Percentiles rank a stretch among this genome's conserved stretches.
Conservation (phyloP, 2,113 vertebrate genomes). For the Caracal caracal region DNA sequence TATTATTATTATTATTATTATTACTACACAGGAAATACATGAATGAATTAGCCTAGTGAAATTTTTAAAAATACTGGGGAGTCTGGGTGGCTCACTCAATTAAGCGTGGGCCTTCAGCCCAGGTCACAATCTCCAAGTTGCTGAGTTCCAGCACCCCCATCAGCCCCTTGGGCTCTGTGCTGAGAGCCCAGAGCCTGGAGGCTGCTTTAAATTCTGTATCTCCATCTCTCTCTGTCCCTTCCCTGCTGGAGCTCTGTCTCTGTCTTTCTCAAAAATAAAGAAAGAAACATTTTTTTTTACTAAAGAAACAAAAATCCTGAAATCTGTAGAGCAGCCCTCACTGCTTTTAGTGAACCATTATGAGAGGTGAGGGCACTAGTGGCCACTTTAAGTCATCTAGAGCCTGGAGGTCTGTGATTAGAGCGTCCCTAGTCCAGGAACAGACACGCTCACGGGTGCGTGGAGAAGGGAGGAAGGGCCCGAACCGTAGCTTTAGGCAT, state of each 20-base stretch:
- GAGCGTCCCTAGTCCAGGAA: neutral
- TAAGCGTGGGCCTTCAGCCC: too few relatives aligned
- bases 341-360: neutral
- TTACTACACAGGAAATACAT: neutral
- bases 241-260: too few relatives aligned
- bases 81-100: too few relatives aligned
- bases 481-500: neutral
- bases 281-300: too few relatives aligned
- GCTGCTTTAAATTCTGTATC: too few relatives aligned
- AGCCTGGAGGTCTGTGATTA: neutral
- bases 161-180: too few relatives aligned
- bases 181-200: too few relatives aligned
- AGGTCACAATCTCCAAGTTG: too few relatives aligned
- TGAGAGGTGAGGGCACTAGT: neutral
- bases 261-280: too few relatives aligned
- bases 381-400: neutral
- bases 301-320: neutral
- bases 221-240: too few relatives aligned
- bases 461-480: neutral
- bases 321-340: neutral
- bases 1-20: too few relatives aligned
- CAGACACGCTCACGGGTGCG: neutral
- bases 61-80: neutral
- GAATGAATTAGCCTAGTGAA: neutral
- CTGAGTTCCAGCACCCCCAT: too few relatives aligned